Base-by-base conservation (phyloP, 2,113 vertebrate species). In the Cairina moschata region DNA sequence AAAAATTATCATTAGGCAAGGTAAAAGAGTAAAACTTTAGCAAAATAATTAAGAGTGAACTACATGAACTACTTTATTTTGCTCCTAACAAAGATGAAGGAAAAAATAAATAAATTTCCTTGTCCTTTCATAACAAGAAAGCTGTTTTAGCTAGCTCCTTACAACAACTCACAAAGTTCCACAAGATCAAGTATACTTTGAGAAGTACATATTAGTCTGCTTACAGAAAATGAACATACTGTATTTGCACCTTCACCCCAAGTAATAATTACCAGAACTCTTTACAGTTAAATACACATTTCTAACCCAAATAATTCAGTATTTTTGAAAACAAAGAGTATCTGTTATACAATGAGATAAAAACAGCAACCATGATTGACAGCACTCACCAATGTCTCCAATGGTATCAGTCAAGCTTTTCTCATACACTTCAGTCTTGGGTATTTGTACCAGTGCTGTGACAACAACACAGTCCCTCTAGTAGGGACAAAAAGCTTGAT, bases 21-120 rank as follows among this genome's bases (percentile, higher is more conserved):
- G 60, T 67, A 82, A 93, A 74, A 28, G 36, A 20, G 48, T 42
- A 56, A 86, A 66, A 90, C 29, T 75, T 79, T 0, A 81, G 25
- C 25, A 75, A 66, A 71, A 87, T 40, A 73, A 23, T 17, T 34
- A 21, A 22, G 32, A 58, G 31, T 58, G 12, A 66, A 87, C 7
- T 44, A 60, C 25, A 32, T n/a, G 6, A 73, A 46, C 14, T 58
- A 22, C 11, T 66, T 83, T 25, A 62, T 89, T 84, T 11, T 58
- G 14, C 17, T 78, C 15, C 63, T 74, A 54, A 38, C 1, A 56
- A 32, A 0, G 0, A 31, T 10, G 5, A 5, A 4, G 5, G 16
- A 7, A 36, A n/a, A 17, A 32, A 25, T 2, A 6, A 9, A 48
- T 22, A 48, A 48, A 48, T 52, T 62, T 67, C 17, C 16, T 36